Evolutionary conservation across 2,113 vertebrate genomes (phyloP), one percentile per base, ranked within the genome.

Genomic region (Sclerurus mexicanus): DNA sequence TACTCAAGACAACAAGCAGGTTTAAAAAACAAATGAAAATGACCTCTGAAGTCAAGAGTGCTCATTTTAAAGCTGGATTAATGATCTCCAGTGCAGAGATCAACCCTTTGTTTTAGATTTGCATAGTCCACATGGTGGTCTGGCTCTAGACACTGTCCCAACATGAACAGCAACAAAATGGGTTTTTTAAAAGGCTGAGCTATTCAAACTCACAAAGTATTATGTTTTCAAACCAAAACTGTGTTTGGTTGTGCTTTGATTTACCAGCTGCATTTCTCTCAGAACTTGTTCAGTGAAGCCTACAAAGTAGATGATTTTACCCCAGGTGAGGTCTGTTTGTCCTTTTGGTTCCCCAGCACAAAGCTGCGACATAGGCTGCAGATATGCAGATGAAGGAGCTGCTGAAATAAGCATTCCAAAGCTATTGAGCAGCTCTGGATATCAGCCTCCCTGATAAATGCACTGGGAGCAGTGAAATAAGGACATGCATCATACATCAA

Each of bases 41-140:
- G 68, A 93, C 90, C 76, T 81, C 59, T 60, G 86, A 87, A 81
- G 84, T 76, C 47, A 84, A 0, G 0, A 59, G 9, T 60, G 40
- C 13, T 86, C 60, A 90, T 76, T 90, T 84, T 82, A 93, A 89
- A 92, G 39, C 47, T 49, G 95, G 85, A 91, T 86, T 74, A 90
- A 92, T 37, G 49, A 90, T 68, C 72, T 40, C 44, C 31, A 64
- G 42, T 19, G 23, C 16, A 64, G 47, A 93, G 52, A 81, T 30
- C 63, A 68, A 71, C 13, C 35, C 44, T 93, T 71, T 35, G 27
- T 18, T 73, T 85, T 49, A 30, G 17, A 37, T 92, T 92, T 89
- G 60, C 69, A 60, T 63, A 64, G 76, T 84, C 82, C 76, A 85
- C 63, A 90, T 39, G 64, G 83, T 67, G 40, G 35, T 67, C 79